phyloP scores from a whole-genome alignment of 2,113 vertebrate genomes.

The Heterotis niloticus region DNA sequence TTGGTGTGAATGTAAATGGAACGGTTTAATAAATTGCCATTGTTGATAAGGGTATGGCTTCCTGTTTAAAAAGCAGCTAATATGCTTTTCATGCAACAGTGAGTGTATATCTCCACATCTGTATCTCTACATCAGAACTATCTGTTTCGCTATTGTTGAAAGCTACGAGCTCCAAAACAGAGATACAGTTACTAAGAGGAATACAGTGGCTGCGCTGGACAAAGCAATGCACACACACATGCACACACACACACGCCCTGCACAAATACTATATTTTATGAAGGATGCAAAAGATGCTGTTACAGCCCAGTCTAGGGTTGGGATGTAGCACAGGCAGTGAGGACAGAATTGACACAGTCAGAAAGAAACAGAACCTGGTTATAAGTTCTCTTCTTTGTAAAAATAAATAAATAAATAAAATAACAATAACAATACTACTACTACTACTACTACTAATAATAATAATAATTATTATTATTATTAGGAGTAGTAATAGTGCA shows the following conservation, averaged over 20 bases:
- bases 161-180: background rate
- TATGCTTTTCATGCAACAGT: constrained; percentile 19
- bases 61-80: constrained; percentile 9
- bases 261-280: background rate
- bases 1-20: constrained; percentile 5
- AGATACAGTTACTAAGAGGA: background rate
- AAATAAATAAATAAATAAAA: too few species aligned
- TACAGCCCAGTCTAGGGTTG: too few species aligned
- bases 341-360: too few species aligned
- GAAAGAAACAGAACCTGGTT: too few species aligned
- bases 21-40: constrained; percentile 14
- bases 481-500: too few species aligned
- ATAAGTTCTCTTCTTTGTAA: too few species aligned
- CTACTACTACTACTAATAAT: too few species aligned
- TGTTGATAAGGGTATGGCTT: constrained; percentile 10
- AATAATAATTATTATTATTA: too few species aligned
- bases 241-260: background rate
- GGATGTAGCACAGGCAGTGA: too few species aligned
- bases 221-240: background rate
- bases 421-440: too few species aligned
- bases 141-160: constrained; percentile 7
- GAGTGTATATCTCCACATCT: constrained; percentile 7
- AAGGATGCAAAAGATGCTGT: too few species aligned
- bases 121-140: too few species aligned
- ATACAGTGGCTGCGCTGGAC: background rate